phyloP scores from a whole-genome alignment of 2,888 invertebrate species.

The Leucania comma region DNA sequence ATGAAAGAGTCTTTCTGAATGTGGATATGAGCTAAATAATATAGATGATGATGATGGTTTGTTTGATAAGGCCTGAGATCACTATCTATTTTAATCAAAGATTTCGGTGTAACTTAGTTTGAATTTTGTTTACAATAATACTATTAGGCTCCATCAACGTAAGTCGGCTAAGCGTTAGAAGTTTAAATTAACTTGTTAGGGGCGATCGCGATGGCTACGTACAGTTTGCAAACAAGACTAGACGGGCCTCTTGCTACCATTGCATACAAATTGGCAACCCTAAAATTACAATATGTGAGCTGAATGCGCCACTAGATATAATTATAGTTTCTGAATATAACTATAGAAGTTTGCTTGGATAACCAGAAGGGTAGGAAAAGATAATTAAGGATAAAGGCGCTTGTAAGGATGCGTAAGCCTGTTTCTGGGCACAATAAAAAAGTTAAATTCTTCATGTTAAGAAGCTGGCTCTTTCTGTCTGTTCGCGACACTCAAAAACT shows the following conservation, averaged over 20 bases:
- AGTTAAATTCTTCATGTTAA: no score
- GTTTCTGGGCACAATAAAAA: no score
- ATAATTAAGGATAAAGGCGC: neutral
- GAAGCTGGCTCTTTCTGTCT: no score
- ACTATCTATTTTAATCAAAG: conserved; percentile 23
- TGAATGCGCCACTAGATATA: conserved; percentile 66
- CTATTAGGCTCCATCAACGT: conserved; percentile 78
- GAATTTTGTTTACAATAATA: conserved; percentile 78
- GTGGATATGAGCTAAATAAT: no score
- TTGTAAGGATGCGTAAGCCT: neutral
- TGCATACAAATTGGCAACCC: conserved; percentile 82
- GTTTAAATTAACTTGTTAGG: conserved; percentile 87
- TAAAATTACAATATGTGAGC: conserved; percentile 74
- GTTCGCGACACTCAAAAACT: no score
- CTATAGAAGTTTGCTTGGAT: conserved; percentile 13
- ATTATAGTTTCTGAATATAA: conserved; percentile 41
- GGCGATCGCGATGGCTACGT: conserved; percentile 64
- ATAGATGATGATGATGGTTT: neutral
- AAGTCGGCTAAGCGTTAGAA: conserved; percentile 83
- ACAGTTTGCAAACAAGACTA: conserved; percentile 79
- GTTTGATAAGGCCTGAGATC: conserved; percentile 11
- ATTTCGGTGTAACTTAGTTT: conserved; percentile 61
- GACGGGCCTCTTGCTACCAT: conserved; percentile 68
- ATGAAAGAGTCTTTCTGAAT: neutral
- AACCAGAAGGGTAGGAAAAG: neutral